Evolutionary conservation across 1,140 invertebrate genomes (phyloP).

Genomic region (Eulimnadia texana): DNA sequence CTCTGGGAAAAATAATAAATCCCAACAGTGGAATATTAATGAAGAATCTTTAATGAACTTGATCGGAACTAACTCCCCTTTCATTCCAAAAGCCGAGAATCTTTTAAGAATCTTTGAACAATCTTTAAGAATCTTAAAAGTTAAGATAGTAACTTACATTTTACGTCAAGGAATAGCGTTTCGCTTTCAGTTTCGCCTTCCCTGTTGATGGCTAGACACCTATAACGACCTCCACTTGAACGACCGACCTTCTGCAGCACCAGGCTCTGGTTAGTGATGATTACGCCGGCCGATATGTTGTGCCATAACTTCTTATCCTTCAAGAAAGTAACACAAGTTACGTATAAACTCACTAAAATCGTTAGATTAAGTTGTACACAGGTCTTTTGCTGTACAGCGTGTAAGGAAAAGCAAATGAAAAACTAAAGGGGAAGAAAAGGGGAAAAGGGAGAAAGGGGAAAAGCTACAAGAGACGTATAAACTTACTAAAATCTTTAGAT

Average conservation of each 20-base stretch:
- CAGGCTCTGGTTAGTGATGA: conserved; percentile 71
- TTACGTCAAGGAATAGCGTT: conserved; percentile 59
- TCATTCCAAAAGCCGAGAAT: no score
- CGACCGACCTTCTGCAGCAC: conserved; percentile 64
- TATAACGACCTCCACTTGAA: conserved; percentile 58
- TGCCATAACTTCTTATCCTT: conserved; percentile 59
- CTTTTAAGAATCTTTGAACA: no score
- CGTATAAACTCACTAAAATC: no score
- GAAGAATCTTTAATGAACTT: no score
- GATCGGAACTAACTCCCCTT: no score
- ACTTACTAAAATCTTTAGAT: no score
- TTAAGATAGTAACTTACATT: no score
- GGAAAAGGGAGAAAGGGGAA: neutral
- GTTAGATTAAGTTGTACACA: no score
- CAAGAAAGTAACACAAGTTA: neutral
- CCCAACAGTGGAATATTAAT: no score
- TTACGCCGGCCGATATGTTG: conserved; percentile 64
- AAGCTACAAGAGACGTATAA: neutral
- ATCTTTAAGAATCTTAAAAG: no score
- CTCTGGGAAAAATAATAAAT: no score
- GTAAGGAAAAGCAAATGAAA: neutral
- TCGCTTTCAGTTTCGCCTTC: conserved; percentile 75
- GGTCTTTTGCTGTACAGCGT: neutral
- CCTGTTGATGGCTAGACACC: conserved; percentile 65
- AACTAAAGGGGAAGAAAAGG: neutral